Conservation (phyloP, 2,888 invertebrate genomes). For the Macrosiphum euphorbiae region DNA sequence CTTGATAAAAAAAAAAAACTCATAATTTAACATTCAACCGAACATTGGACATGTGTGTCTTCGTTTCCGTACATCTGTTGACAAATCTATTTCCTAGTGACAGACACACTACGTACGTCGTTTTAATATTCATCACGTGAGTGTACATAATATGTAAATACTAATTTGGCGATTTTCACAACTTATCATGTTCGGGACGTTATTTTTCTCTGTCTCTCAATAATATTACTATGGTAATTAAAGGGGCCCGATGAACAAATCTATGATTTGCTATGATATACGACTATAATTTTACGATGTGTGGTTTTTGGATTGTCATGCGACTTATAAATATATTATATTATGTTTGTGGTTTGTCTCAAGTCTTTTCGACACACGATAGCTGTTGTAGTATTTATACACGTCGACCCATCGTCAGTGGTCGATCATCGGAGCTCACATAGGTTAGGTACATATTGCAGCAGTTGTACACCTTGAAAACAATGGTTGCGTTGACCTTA, state of each 20-base stretch:
- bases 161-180: slow-evolving; percentile 35
- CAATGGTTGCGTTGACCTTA: slow-evolving; percentile 50
- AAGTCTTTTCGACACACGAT: neutral
- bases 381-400: neutral
- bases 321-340: neutral
- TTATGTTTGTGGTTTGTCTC: neutral
- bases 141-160: neutral
- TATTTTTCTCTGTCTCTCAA: neutral
- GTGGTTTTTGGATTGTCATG: neutral
- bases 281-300: neutral
- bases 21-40: neutral
- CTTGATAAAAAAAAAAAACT: neutral
- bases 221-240: neutral
- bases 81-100: slow-evolving; percentile 14
- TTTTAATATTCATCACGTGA: slow-evolving; percentile 45
- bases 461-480: slow-evolving; percentile 61
- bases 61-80: neutral
- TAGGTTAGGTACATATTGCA: neutral
- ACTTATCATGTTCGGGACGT: slow-evolving; percentile 22
- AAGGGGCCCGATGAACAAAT: neutral
- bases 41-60: neutral
- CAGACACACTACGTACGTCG: neutral
- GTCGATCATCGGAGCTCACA: neutral
- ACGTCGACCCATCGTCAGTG: neutral
- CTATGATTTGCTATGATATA: neutral